phyloP scores from a whole-genome alignment of 2,888 invertebrate species.

The Alloplasta piceator region DNA sequence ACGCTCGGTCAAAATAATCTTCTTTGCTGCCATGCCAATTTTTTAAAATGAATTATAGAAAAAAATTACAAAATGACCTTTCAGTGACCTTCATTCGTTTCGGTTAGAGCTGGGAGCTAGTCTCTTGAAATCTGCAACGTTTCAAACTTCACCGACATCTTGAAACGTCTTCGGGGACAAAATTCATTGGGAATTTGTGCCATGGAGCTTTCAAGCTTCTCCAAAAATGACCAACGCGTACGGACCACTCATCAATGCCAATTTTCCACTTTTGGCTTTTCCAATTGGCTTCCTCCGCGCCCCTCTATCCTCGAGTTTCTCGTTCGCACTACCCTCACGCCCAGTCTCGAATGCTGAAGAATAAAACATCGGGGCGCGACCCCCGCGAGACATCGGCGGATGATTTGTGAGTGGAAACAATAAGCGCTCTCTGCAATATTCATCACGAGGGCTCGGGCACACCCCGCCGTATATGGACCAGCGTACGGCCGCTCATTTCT shows the following conservation, averaged over 20 bases:
- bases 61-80: too few species aligned
- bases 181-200: conserved; percentile 3
- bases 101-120: too few species aligned
- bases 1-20: too few species aligned
- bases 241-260: conserved; percentile 44
- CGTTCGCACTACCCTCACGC: conserved; percentile 44
- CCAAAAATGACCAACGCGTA: conserved; percentile 13
- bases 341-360: conserved; percentile 73
- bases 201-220: neutral
- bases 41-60: too few species aligned
- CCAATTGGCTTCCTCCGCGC: conserved; percentile 43
- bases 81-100: too few species aligned
- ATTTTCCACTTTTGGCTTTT: conserved; percentile 28
- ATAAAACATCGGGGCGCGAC: conserved; percentile 80
- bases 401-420: conserved; percentile 83
- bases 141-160: too few species aligned
- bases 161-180: too few species aligned
- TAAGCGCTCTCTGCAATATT: conserved; percentile 83
- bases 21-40: too few species aligned
- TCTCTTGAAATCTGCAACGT: too few species aligned
- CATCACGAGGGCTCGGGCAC: conserved; percentile 78
- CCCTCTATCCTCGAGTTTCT: conserved; percentile 3
- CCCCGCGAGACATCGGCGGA: conserved; percentile 82
- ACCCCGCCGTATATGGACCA: conserved; percentile 62
- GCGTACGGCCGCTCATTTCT: conserved; percentile 66